A percentile compares a stretch with the other conserved stretches of the same genome.
phyloP scores from a whole-genome alignment of 2,113 vertebrate species.

The Gasterosteus nipponicus region DNA sequence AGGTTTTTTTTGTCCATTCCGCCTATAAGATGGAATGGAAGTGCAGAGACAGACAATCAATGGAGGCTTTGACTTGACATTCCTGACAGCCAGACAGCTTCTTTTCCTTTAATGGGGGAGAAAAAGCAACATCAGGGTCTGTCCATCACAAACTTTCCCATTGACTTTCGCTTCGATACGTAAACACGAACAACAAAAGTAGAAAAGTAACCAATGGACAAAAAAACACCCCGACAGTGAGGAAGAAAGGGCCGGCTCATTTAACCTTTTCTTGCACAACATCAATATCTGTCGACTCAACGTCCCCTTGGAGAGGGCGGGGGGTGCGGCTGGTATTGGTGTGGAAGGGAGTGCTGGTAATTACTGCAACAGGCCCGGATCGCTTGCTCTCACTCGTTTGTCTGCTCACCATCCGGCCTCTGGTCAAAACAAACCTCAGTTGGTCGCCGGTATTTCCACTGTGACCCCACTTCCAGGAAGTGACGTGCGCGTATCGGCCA shows the following conservation, averaged over 20 bases:
- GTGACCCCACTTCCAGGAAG: conserved; percentile 59
- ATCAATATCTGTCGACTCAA: conserved; percentile 57
- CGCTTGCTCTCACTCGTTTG: conserved; percentile 39
- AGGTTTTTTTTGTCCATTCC: not conserved
- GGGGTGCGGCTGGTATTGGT: not conserved
- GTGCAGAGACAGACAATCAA: conserved; percentile 6
- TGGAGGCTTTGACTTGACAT: conserved; percentile 2
- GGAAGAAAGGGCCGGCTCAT: conserved; percentile 27
- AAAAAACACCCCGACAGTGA: conserved; percentile 27
- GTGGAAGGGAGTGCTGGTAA: conserved; percentile 6
- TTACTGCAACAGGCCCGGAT: conserved; percentile 52
- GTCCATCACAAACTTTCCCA: conserved; percentile 38
- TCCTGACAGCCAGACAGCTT: not conserved
- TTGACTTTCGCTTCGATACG: conserved; percentile 26
- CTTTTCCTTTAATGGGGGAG: not conserved
- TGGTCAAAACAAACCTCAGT: conserved; percentile 54
- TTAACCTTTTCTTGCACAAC: conserved; percentile 59
- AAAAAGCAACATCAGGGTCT: not conserved
- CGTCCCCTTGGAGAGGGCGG: not conserved
- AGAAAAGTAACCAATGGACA: conserved; percentile 35
- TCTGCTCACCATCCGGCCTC: conserved; percentile 15
- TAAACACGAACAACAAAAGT: conserved; percentile 31
- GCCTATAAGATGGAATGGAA: not conserved
- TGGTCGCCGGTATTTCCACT: conserved; percentile 54
- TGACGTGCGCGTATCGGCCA: conserved; percentile 18